Evolutionary conservation across 2,113 vertebrate genomes (phyloP), one percentile per base, ranked within the genome.

Genomic region (Scolopax mira): DNA sequence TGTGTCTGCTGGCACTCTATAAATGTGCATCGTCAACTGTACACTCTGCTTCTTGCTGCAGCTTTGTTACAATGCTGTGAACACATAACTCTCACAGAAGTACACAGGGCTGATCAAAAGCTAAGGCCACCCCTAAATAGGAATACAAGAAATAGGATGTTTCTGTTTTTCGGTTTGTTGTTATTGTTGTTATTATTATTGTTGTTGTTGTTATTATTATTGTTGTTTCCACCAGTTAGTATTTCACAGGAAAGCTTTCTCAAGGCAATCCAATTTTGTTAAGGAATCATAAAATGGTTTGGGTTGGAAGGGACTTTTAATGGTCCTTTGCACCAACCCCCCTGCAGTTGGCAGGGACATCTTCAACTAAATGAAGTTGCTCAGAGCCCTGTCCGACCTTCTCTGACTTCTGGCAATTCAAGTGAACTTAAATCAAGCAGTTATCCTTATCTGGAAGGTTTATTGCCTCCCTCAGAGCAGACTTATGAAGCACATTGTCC

Each of bases 41-140:
- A 39, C 0, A 3, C 78, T 93, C 42, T 0, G 17, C 35, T 73
- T 48, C 82, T 80, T 30, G 33, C 88, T 33, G 75, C 66, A n/a
- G 87, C 64, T 80, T 83, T 58, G 67, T 83, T 91, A 80, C 79
- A 31, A 25, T 2, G 0, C 0, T 2, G 80, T 3, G 16, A 88
- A n/a, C 57, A 60, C 9, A 4, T 25, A 48, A 23, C 54, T 79
- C 33, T 60, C 0, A 0, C 58, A 10, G 0, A 5, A 42, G 35
- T 9, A 23, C 79, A 10, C 3, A 1, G 58, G 6, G 11, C 8
- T 10, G 46, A 37, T 15, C 84, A 15, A 13, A 69, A 73, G 80
- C 46, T 65, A 5, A 10, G 23, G 55, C 15, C 35, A 39, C 31
- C 3, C 1, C 33, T 49, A 9, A n/a, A 35, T 71, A 55, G 77